Conservation (phyloP, 1,140 invertebrate species). For the Sitobion miscanthi region DNA sequence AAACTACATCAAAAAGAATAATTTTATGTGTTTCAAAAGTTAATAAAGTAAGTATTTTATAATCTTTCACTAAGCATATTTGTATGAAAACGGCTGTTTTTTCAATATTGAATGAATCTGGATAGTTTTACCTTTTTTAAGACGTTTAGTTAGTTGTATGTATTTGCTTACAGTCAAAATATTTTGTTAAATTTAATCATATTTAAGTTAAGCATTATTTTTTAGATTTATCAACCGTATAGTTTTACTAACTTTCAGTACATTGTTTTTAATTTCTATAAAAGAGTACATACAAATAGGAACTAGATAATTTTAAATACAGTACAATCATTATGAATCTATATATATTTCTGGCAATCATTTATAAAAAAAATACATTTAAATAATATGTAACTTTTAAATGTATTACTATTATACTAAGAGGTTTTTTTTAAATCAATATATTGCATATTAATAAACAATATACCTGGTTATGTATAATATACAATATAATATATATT, state of each 20-base stretch:
- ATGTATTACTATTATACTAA: not conserved
- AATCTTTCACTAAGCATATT: not conserved
- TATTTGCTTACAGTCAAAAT: not conserved
- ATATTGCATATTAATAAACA: not conserved
- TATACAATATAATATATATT: not conserved
- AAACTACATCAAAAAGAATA: constrained; percentile 31
- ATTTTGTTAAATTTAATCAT: not conserved
- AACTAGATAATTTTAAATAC: too few species aligned
- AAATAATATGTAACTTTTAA: not conserved
- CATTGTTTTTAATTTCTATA: too few species aligned
- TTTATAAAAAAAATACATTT: too few species aligned
- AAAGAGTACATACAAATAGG: too few species aligned
- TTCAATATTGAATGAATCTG: not conserved
- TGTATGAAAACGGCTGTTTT: not conserved
- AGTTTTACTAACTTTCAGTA: too few species aligned
- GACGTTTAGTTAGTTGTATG: not conserved
- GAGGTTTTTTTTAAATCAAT: not conserved
- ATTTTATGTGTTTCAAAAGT: constrained; percentile 50
- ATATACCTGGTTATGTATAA: too few species aligned
- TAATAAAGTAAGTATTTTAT: constrained; percentile 22
- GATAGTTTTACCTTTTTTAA: not conserved
- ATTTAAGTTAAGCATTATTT: too few species aligned
- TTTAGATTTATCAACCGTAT: too few species aligned
- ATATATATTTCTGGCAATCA: too few species aligned
- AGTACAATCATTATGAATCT: too few species aligned